A percentile compares a stretch with the other conserved stretches of the same genome.
phyloP scores from a whole-genome alignment of 2,113 vertebrate genomes.

The Eretmochelys imbricata region DNA sequence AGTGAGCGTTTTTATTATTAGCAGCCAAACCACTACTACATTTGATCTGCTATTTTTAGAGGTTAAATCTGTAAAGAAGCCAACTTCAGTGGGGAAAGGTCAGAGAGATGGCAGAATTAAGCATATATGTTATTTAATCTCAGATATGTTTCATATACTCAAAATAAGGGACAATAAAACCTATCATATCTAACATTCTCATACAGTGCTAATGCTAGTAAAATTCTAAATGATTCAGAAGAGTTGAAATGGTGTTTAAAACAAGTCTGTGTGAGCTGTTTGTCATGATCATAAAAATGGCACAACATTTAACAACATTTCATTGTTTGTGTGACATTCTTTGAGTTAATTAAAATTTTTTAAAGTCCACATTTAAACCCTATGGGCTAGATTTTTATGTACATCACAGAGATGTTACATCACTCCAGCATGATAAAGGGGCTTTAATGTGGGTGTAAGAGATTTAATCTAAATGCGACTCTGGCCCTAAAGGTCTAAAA shows the following conservation, averaged over 20 bases:
- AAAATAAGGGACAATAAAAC: neutral
- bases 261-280: neutral
- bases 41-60: neutral
- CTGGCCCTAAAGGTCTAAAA: neutral
- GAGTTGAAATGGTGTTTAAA: neutral
- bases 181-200: neutral
- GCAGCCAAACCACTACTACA: neutral
- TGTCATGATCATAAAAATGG: neutral
- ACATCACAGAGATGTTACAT: neutral
- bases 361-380: constrained; percentile 59
- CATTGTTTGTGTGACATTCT: constrained; percentile 8
- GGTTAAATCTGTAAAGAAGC: neutral
- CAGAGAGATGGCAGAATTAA: neutral
- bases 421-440: neutral
- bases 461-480: neutral
- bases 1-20: neutral
- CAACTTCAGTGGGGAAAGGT: neutral
- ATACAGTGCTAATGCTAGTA: neutral
- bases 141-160: neutral
- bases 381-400: neutral
- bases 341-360: constrained; percentile 46
- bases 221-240: neutral
- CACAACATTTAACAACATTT: neutral
- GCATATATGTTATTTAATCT: neutral
- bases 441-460: neutral